These are phyloP conservation scores for Aphelenchoides besseyi DNA, from an alignment of 1,140 invertebrate species.

Conservation along the genomic window DNA sequence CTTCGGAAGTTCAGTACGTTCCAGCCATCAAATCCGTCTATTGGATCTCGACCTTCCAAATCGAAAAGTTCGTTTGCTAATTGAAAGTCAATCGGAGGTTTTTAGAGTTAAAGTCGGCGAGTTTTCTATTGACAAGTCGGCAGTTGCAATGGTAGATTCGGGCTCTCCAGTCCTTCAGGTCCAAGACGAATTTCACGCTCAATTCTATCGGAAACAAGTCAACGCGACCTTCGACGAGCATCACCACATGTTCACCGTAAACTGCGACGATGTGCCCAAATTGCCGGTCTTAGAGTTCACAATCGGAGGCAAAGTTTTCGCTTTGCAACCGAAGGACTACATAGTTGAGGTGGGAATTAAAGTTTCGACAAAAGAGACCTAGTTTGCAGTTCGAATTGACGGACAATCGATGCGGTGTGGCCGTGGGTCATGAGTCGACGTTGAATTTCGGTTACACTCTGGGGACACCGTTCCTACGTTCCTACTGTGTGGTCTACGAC, in stretches of 20 bases:
- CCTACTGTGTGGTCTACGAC: neutral
- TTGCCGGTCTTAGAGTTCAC: neutral
- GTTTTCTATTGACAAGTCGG: neutral
- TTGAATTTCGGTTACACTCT: neutral
- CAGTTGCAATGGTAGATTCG: conserved; percentile 3
- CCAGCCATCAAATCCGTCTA: neutral
- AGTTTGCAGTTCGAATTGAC: neutral
- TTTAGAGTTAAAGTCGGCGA: neutral
- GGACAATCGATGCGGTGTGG: conserved; percentile 1
- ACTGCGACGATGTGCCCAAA: neutral
- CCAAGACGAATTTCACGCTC: neutral
- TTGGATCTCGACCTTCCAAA: conserved; percentile 8
- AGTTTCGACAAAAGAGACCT: too few species aligned
- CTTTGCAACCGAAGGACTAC: neutral
- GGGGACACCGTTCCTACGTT: conserved; percentile 3
- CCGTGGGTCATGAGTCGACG: neutral
- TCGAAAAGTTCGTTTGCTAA: neutral
- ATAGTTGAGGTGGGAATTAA: neutral
- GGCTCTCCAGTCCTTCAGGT: neutral
- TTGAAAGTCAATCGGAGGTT: neutral
- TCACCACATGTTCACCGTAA: neutral
- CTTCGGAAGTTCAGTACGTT: neutral
- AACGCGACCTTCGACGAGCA: neutral
- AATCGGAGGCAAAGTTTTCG: neutral
- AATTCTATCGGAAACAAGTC: neutral